phyloP scores from a whole-genome alignment of 2,113 vertebrate genomes.

The human region GRCh38 chr3:192325001-192325500 shows the following conservation, averaged over 20 bases:
- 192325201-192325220: neutral
- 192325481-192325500: neutral
- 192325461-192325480: neutral
- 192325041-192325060: neutral
- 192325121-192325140: neutral
- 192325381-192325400: neutral
- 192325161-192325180: neutral
- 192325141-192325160: neutral
- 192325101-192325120: neutral
- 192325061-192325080: neutral
- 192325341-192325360: neutral
- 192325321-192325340: neutral
- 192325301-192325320: conserved; percentile 1
- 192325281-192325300: too few species aligned
- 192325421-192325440: neutral
- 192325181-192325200: neutral
- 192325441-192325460: neutral
- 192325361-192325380: neutral
- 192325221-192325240: neutral
- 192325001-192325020: neutral
- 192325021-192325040: neutral
- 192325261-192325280: neutral
- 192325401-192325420: neutral
- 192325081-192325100: neutral
- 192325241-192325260: neutral